Evolutionary conservation across 2,113 vertebrate species (phyloP), one percentile per base, ranked within the genome.

Genomic region (Pontoporia blainvillei): DNA sequence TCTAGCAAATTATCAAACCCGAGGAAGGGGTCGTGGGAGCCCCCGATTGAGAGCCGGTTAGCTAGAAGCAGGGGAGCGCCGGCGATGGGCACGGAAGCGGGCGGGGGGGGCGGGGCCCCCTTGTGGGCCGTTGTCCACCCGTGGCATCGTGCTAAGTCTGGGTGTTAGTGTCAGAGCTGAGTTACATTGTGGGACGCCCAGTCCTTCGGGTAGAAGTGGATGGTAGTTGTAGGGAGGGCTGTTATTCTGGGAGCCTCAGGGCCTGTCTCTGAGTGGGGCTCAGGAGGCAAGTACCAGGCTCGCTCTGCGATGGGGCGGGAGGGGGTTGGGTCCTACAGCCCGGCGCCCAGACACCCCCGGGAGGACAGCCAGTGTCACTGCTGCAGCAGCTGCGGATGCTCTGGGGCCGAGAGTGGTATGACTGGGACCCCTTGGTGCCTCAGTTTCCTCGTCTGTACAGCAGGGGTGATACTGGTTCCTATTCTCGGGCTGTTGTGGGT

Each of bases 231-330:
- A 8, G 86, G 82, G 31, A 31, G 8, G 39, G 5, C 15, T 7
- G n/a, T 29, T 25, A 0, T 3, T 11, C 57, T 25, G 20, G 9
- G 8, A 20, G 34, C 64, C n/a, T 31, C 23, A 17, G 13, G 85
- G 59, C 66, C 66, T 69, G 75, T 21, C 64, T 59, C 9, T 41
- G 62, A 25, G 7, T 11, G 17, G 20, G 52, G 76, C 59, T 39
- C 39, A 20, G 34, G 62, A 0, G 31, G 61, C 9, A 0, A 12
- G 49, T 4, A 31, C 36, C 20, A 2, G 57, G 78, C 52, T 7
- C 1, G 0, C 8, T 29, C 59, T n/a, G 49, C 0, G 15, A 3
- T 5, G 1, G 7, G 36, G 29, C 14, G 15, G 34, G 15, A 3
- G 64, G 14, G 34, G 3, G 15, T 3, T 20, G 11, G 0, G 31